phyloP scores from a whole-genome alignment of 2,797 vertebrate species.

The Zenarchopterus dispar region DNA sequence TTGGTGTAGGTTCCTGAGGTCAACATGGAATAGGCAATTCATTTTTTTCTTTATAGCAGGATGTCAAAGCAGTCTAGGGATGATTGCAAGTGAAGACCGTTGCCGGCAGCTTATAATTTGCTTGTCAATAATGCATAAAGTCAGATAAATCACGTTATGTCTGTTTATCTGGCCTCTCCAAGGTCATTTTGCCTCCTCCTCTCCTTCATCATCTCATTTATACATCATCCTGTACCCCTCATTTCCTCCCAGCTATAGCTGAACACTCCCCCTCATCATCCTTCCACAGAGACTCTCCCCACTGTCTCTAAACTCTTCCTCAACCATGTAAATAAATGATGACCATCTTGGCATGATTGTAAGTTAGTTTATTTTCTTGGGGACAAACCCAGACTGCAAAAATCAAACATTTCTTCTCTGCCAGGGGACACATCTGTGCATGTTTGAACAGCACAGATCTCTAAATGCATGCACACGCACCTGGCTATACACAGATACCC shows the following conservation, averaged over 20 bases:
- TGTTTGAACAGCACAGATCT: constrained; percentile 9
- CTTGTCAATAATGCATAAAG: constrained; percentile 74
- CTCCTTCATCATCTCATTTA: constrained; percentile 32
- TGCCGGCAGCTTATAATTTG: constrained; percentile 56
- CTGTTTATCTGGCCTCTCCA: constrained; percentile 55
- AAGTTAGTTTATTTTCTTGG: constrained; percentile 55
- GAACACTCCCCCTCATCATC: constrained; percentile 46
- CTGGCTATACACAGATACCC: constrained; percentile 1
- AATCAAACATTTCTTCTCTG: constrained; percentile 50
- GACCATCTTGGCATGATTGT: constrained; percentile 53
- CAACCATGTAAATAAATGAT: constrained; percentile 66
- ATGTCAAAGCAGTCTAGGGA: constrained; percentile 51
- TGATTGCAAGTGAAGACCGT: constrained; percentile 55
- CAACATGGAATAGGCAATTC: constrained; percentile 39
- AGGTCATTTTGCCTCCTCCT: constrained; percentile 46
- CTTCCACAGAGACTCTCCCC: constrained; percentile 17
- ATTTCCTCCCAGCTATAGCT: constrained; percentile 30
- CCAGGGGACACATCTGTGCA: constrained; percentile 47
- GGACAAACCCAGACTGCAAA: constrained; percentile 44
- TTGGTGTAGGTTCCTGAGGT: constrained; percentile 33
- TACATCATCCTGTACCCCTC: constrained; percentile 39
- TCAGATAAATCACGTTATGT: constrained; percentile 60
- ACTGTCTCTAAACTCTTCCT: constrained; percentile 36
- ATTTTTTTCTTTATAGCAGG: constrained; percentile 42
- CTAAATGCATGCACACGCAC: not conserved